Evolutionary conservation across 2,888 invertebrate species (phyloP).

Genomic region (Aphidoletes aphidimyza): DNA sequence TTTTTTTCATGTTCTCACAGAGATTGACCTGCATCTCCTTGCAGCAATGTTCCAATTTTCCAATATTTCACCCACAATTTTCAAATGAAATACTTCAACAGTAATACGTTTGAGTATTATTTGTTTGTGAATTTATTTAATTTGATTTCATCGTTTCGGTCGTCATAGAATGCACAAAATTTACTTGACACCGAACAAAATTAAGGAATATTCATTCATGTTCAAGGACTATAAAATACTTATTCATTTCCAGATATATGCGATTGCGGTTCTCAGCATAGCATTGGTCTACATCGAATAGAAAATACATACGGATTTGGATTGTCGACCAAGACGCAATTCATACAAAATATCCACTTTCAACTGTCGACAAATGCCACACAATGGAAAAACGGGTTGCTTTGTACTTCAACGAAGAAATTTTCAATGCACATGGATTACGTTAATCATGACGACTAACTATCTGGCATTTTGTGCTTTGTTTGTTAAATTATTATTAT

Average conservation of each 20-base stretch:
- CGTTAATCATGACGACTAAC: slow-evolving; percentile 51
- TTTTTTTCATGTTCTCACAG: too few relatives aligned
- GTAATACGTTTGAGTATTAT: neutral
- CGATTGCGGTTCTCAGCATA: slow-evolving; percentile 23
- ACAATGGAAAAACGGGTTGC: neutral
- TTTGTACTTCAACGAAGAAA: neutral
- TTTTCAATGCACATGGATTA: slow-evolving; percentile 41
- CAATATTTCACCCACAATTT: too few relatives aligned
- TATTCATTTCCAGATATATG: neutral
- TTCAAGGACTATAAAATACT: slow-evolving; percentile 23
- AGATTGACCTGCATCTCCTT: too few relatives aligned
- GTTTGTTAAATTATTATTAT: slow-evolving; percentile 39
- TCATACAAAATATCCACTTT: neutral
- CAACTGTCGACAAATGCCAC: neutral
- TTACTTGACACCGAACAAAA: too few relatives aligned
- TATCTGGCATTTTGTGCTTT: slow-evolving; percentile 32
- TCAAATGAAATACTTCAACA: neutral
- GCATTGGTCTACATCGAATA: too few relatives aligned
- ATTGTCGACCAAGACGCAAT: slow-evolving; percentile 12
- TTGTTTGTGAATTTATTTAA: too few relatives aligned
- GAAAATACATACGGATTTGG: neutral
- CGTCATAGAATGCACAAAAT: too few relatives aligned
- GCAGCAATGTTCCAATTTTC: too few relatives aligned
- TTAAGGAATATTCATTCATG: slow-evolving; percentile 14
- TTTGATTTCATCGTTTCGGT: too few relatives aligned